Evolutionary conservation across 2,113 vertebrate genomes (phyloP).

Genomic region (Oncorhynchus kisutch): DNA sequence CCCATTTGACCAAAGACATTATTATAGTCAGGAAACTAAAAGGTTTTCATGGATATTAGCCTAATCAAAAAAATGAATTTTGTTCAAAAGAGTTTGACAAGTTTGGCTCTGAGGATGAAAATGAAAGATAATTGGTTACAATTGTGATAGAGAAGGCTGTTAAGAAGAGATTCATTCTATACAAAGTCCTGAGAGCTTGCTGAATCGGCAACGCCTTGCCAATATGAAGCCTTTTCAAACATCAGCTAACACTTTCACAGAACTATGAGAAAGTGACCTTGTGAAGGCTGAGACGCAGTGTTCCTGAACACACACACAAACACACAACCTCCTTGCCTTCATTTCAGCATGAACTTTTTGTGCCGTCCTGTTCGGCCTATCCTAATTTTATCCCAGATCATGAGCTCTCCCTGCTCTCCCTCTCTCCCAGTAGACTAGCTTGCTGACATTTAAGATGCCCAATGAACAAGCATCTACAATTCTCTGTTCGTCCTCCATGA

Average conservation of each 20-base stretch:
- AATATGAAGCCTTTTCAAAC: neutral
- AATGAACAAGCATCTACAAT: neutral
- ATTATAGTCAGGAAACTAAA: neutral
- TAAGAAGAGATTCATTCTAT: neutral
- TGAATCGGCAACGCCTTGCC: neutral
- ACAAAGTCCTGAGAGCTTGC: neutral
- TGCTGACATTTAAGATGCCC: neutral
- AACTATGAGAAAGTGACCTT: neutral
- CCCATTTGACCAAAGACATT: neutral
- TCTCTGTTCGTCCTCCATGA: neutral
- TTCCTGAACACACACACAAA: neutral
- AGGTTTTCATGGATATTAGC: neutral
- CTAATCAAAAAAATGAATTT: neutral
- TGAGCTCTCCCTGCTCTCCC: neutral
- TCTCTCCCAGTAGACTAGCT: neutral
- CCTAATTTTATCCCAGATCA: constrained; percentile 3
- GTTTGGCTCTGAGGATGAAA: neutral
- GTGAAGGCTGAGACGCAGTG: neutral
- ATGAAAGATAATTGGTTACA: constrained; percentile 1
- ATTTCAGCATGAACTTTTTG: neutral
- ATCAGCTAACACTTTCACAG: neutral
- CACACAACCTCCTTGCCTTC: neutral
- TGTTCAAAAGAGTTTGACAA: neutral
- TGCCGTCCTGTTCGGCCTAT: neutral
- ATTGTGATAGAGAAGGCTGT: neutral